These are phyloP conservation scores for Galeopsomyia nigrocyanea DNA, from an alignment of 2,888 invertebrate genomes.

Conservation along the genomic window DNA sequence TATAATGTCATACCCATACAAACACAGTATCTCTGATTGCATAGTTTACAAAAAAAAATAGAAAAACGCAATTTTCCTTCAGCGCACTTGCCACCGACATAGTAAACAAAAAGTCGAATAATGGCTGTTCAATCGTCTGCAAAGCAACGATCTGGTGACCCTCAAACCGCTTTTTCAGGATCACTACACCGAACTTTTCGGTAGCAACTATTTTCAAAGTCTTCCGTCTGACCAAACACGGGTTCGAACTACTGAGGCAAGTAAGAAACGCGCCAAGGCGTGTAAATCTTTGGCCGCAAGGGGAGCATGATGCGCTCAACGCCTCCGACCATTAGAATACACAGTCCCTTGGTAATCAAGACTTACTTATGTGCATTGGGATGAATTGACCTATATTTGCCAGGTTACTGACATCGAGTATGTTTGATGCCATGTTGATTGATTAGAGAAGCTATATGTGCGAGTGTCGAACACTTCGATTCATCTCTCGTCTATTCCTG, in stretches of 20 bases:
- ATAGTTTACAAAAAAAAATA: too few species aligned
- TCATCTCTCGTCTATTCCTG: background rate
- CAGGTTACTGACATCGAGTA: background rate
- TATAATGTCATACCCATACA: too few species aligned
- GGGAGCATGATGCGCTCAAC: background rate
- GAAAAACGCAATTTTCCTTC: too few species aligned
- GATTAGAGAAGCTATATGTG: background rate
- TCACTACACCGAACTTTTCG: too few species aligned
- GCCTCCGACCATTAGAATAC: constrained; percentile 4
- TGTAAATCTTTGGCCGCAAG: constrained; percentile 8
- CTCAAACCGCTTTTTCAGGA: too few species aligned
- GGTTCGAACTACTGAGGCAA: constrained; percentile 1
- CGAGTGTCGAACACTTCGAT: background rate
- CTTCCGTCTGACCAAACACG: background rate
- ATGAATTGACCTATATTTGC: constrained; percentile 29
- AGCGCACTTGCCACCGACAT: too few species aligned
- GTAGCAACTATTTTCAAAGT: background rate
- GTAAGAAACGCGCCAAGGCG: constrained; percentile 5
- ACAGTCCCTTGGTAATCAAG: constrained; percentile 19
- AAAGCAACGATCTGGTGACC: too few species aligned
- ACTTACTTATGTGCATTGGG: constrained; percentile 37
- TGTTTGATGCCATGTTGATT: constrained; percentile 8
- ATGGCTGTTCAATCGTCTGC: too few species aligned
- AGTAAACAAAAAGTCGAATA: too few species aligned
- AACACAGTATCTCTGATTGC: too few species aligned